Conservation (phyloP, 2,888 invertebrate species). For the Cerastis rubricosa region DNA sequence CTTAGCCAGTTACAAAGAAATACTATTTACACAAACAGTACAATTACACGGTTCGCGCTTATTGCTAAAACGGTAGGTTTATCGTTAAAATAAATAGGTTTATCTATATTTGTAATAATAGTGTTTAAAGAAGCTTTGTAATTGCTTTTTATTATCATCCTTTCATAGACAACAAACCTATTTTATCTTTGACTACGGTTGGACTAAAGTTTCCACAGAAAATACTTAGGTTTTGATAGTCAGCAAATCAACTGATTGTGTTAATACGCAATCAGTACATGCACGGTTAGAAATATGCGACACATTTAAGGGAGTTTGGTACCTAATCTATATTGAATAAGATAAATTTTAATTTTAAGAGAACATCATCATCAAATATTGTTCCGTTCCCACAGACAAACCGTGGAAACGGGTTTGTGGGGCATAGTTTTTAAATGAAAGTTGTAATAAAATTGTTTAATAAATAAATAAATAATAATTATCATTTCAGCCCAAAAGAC, state of each 20-base stretch:
- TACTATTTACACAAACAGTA: slow-evolving; percentile 46
- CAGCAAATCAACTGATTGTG: neutral
- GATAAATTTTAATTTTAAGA: neutral
- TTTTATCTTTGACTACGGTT: neutral
- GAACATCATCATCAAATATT: too few species aligned
- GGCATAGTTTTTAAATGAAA: too few species aligned
- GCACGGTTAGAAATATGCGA: neutral
- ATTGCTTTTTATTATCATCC: neutral
- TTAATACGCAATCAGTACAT: neutral
- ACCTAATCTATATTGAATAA: neutral
- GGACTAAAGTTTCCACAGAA: neutral
- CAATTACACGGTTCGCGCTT: slow-evolving; percentile 41
- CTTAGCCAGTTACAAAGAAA: slow-evolving; percentile 45
- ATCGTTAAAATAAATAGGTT: slow-evolving; percentile 21
- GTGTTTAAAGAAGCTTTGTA: slow-evolving; percentile 5
- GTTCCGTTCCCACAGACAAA: too few species aligned
- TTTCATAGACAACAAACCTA: neutral
- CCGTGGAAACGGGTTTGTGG: too few species aligned
- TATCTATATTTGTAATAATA: slow-evolving; percentile 16
- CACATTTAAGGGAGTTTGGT: neutral
- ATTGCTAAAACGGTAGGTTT: slow-evolving; percentile 26
- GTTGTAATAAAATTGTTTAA: too few species aligned
- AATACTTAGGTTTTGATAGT: neutral
- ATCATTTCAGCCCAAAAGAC: too few species aligned
- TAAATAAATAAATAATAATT: too few species aligned